These are phyloP conservation scores for Dunckerocampus dactyliophorus DNA, from an alignment of 2,113 vertebrate species.

Conservation along the genomic window DNA sequence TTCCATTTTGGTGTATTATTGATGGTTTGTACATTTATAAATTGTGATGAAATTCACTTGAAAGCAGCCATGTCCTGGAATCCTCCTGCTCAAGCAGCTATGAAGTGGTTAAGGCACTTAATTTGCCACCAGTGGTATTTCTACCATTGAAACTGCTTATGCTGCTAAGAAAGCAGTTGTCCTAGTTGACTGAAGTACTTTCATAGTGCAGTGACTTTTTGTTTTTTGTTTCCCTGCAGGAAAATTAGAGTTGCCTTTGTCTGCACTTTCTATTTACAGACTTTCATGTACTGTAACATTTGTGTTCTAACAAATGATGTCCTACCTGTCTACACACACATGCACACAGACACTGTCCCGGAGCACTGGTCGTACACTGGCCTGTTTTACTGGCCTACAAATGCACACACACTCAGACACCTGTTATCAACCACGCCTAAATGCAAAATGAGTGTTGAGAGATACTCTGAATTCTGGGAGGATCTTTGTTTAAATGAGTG, in stretches of 20 bases:
- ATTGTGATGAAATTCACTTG: too few species aligned
- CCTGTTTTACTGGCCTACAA: constrained; percentile 40
- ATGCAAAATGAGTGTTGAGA: constrained; percentile 40
- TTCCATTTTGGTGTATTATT: too few species aligned
- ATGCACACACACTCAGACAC: constrained; percentile 22
- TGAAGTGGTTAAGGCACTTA: not conserved
- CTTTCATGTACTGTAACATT: too few species aligned
- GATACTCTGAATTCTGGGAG: not conserved
- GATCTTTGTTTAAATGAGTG: constrained; percentile 16
- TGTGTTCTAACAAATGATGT: too few species aligned
- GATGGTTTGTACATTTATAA: too few species aligned
- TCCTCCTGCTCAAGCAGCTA: not conserved
- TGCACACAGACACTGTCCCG: constrained; percentile 11
- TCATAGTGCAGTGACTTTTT: not conserved
- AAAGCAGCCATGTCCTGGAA: not conserved
- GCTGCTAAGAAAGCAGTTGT: constrained; percentile 14
- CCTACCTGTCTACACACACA: not conserved
- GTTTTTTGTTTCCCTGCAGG: too few species aligned
- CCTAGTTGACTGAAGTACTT: constrained; percentile 9
- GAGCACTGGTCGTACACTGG: too few species aligned
- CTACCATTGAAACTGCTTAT: not conserved
- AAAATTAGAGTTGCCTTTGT: too few species aligned
- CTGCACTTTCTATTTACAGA: too few species aligned
- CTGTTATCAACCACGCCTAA: constrained; percentile 38
- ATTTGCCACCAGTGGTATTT: not conserved